Percentiles rank a stretch among this genome's conserved stretches.
Evolutionary conservation across 2,113 vertebrate genomes (phyloP).

Genomic region (Rynchops niger): DNA sequence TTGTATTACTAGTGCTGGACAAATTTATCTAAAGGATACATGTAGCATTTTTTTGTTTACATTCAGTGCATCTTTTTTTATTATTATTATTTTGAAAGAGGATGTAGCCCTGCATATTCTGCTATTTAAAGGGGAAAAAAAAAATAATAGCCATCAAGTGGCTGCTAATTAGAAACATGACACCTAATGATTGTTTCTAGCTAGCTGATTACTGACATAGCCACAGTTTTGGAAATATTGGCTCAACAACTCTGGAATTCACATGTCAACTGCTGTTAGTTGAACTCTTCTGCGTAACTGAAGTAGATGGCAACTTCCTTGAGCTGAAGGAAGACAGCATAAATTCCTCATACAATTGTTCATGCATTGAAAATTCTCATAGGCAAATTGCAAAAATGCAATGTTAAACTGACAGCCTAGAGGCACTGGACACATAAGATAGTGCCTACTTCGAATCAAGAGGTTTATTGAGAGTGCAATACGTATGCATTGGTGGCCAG

Average conservation of each 20-base stretch:
- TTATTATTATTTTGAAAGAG: neutral
- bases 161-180: accelerated
- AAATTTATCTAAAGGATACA: neutral
- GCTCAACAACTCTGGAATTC: neutral
- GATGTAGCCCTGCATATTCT: neutral
- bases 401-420: constrained; percentile 4
- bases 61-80: neutral
- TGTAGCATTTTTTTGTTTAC: neutral
- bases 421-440: neutral
- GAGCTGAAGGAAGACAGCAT: constrained; percentile 23
- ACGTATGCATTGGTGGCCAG: neutral
- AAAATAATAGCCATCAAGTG: neutral
- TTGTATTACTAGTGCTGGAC: neutral
- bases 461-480: neutral
- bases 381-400: neutral
- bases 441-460: neutral
- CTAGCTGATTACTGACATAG: neutral
- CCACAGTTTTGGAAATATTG: neutral
- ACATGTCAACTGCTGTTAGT: neutral
- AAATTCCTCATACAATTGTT: neutral
- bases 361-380: constrained; percentile 8
- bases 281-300: neutral
- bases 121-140: neutral
- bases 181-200: neutral
- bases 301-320: constrained; percentile 40